phyloP scores from a whole-genome alignment of 2,888 invertebrate genomes.

The Hyalella azteca region DNA sequence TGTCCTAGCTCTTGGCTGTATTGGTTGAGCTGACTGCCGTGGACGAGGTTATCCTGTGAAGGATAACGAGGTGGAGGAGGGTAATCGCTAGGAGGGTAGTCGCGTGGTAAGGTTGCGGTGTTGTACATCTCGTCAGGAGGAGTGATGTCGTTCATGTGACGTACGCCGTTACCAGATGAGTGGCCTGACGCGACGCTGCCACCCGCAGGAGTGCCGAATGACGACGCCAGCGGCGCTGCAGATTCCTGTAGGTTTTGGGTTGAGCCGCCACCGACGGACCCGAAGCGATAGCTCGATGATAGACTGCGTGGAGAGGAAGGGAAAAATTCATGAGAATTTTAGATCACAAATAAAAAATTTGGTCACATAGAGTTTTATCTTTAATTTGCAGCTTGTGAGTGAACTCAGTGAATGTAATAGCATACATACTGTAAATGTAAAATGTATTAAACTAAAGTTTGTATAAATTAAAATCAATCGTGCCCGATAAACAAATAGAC shows the following conservation, averaged over 20 bases:
- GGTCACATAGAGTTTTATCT: too few species aligned
- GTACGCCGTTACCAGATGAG: background rate
- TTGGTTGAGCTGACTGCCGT: background rate
- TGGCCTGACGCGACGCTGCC: conserved; percentile 6
- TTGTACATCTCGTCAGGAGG: conserved; percentile 36
- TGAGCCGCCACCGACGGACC: conserved; percentile 5
- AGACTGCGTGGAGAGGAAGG: too few species aligned
- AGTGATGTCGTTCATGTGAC: conserved; percentile 27
- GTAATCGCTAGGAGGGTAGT: background rate
- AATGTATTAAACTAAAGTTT: too few species aligned
- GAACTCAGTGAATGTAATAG: too few species aligned
- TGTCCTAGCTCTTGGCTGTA: background rate
- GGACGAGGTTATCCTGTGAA: conserved; percentile 1
- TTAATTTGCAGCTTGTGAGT: too few species aligned
- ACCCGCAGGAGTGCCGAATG: background rate
- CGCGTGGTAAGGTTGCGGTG: conserved; percentile 16
- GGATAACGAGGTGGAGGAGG: conserved; percentile 27
- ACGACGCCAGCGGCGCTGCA: background rate
- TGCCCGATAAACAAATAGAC: too few species aligned
- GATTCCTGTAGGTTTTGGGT: conserved; percentile 9
- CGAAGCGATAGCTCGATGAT: conserved; percentile 15
- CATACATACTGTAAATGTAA: too few species aligned
- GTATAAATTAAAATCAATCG: too few species aligned
- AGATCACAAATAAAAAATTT: too few species aligned
- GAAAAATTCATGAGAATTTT: too few species aligned